Percentiles rank a stretch among this genome's conserved stretches.
Evolutionary conservation across 2,797 vertebrate genomes (phyloP).

Genomic region (Heteromormyrus szaboi): DNA sequence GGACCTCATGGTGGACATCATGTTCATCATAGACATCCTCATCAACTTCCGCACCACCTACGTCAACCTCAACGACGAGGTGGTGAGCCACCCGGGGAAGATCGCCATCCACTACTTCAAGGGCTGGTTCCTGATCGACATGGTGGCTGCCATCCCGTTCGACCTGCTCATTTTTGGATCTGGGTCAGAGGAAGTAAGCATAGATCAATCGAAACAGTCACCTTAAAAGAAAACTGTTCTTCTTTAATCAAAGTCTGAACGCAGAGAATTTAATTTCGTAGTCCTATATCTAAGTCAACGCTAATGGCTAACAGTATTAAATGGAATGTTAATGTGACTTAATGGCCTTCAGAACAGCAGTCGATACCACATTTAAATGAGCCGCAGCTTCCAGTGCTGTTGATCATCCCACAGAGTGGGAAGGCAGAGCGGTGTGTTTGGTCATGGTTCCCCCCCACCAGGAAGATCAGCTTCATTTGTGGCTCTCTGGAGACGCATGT

Average conservation of each 20-base stretch:
- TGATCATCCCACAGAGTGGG: constrained; percentile 41
- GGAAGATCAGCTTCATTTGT: constrained; percentile 55
- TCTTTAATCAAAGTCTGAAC: background rate
- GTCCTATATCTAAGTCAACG: background rate
- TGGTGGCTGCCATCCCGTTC: constrained; percentile 98
- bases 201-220: background rate
- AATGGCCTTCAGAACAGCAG: constrained; percentile 70
- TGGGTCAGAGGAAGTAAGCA: constrained; percentile 95
- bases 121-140: constrained; percentile 99
- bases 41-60: constrained; percentile 91
- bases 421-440: constrained; percentile 36
- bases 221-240: background rate
- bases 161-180: constrained; percentile 99
- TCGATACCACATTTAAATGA: constrained; percentile 68
- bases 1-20: constrained; percentile 87
- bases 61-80: constrained; percentile 81
- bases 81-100: constrained; percentile 87
- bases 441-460: constrained; percentile 50
- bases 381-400: constrained; percentile 45
- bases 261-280: background rate
- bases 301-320: constrained; percentile 11
- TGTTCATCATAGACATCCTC: constrained; percentile 86
- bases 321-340: constrained; percentile 63
- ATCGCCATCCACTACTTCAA: constrained; percentile 99
- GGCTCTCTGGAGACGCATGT: constrained; percentile 57